phyloP scores from a whole-genome alignment of 2,113 vertebrate species.

The Danionella cerebrum region DNA sequence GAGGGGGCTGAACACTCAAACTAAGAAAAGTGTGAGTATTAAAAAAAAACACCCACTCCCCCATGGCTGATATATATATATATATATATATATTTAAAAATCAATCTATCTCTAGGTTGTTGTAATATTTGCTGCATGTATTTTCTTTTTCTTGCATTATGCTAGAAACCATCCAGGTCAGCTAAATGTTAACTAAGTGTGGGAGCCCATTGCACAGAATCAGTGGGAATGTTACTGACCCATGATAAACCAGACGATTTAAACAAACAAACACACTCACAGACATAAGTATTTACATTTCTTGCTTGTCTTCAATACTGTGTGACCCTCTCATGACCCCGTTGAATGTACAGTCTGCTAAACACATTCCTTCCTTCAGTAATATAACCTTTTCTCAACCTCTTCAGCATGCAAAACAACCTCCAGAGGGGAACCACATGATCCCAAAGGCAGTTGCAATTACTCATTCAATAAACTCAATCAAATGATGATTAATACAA shows the following conservation, averaged over 20 bases:
- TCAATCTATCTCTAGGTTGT: too few relatives aligned
- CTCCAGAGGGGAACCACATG: neutral
- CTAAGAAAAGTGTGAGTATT: too few relatives aligned
- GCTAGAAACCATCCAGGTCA: neutral
- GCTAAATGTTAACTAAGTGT: neutral
- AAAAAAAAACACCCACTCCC: too few relatives aligned
- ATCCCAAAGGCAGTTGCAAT: neutral
- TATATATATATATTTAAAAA: too few relatives aligned
- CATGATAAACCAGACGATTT: neutral
- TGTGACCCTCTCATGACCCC: constrained; percentile 20
- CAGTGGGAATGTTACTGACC: neutral
- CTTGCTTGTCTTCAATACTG: neutral
- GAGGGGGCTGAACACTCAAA: too few relatives aligned
- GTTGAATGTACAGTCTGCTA: constrained; percentile 10
- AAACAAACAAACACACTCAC: constrained; percentile 18
- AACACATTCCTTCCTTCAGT: neutral
- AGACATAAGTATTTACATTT: constrained; percentile 1
- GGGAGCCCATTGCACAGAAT: neutral
- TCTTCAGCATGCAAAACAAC: neutral
- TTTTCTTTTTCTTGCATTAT: too few relatives aligned
- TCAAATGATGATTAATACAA: neutral
- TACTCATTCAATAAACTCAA: neutral
- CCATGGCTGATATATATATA: too few relatives aligned
- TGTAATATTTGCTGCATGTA: too few relatives aligned
- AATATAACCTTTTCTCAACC: neutral